Evolutionary conservation across 1,140 invertebrate genomes (phyloP).

Genomic region (Megalonaias nervosa): DNA sequence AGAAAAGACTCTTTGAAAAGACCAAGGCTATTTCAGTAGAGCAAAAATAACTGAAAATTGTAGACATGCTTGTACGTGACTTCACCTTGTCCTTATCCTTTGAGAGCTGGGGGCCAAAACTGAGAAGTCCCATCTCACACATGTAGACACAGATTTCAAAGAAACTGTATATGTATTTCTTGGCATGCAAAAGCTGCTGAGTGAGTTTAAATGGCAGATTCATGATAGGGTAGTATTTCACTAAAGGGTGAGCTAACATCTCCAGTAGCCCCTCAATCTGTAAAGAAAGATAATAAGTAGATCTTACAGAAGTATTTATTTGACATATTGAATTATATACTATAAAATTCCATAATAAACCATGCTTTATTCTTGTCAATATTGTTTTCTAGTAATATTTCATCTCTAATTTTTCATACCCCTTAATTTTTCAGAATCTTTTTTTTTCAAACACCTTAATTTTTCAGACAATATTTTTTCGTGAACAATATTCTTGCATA

Average conservation of each 20-base stretch:
- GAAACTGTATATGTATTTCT: constrained; percentile 79
- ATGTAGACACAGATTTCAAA: constrained; percentile 76
- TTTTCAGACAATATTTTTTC: no score
- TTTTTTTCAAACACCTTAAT: no score
- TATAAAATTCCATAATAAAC: no score
- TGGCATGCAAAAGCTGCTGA: constrained; percentile 74
- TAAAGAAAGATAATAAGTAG: neutral
- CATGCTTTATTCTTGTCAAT: no score
- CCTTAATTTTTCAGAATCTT: no score
- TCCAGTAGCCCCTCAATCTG: constrained; percentile 73
- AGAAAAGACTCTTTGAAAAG: neutral
- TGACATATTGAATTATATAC: no score
- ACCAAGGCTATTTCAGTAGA: neutral
- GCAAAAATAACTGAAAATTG: no score
- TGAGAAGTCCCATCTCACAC: constrained; percentile 80
- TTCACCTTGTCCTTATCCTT: constrained; percentile 81
- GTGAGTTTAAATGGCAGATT: constrained; percentile 70
- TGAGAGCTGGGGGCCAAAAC: constrained; percentile 77
- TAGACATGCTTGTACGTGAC: neutral
- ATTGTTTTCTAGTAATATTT: no score
- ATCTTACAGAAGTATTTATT: no score
- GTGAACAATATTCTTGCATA: no score
- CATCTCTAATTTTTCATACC: no score
- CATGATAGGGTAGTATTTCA: constrained; percentile 78
- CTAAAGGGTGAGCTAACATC: constrained; percentile 80